Evolutionary conservation across 2,113 vertebrate genomes (phyloP), one percentile per base, ranked within the genome.

Genomic region (Neotoma lepida): DNA sequence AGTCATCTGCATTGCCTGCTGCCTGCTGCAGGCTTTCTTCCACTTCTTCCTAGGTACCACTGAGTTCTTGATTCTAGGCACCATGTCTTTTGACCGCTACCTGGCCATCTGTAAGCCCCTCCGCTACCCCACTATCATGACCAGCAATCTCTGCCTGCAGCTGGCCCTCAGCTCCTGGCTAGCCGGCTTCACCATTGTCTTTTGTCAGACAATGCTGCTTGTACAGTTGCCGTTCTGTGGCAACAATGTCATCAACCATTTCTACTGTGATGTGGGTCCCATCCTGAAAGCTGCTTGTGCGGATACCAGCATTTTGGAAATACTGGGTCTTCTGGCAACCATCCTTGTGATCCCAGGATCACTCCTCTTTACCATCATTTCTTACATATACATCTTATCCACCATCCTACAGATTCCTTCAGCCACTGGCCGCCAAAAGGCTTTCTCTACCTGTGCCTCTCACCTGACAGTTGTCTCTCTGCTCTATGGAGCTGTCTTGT

Each of bases 391-490:
- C 66, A 97, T 97, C 18, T 80, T 96, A 77, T 91, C 93, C 82
- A 93, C 95, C 78, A 94, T 97, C 88, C 46, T 97, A 30, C 58
- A 1, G 49, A 97, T 97, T 17, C 94, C 94, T 64, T 97, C 95
- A 14, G 86, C 87, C 9, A 44, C 94, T 24, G 93, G 96, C 2
- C n/a, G 66, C 33, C 93, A 89, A 71, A 97, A 97, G 82, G 73
- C 95, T 41, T 97, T 98, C 56, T 97, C 97, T 33, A 97, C 97
- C 74, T 97, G 97, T 93, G 95, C 94, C 4, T 96, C 97, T 26
- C 97, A 98, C 64, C 89, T 97, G 24, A 95, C 85, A 0, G 97
- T 96, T 14, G 94, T 97, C 44, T 93, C 86, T 64, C 85, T 97
- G 76, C 94, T 97, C 18, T 97, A 95, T 2, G 91, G 96, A 9